phyloP scores from a whole-genome alignment of 1,140 invertebrate genomes.

The Microplitis mediator region DNA sequence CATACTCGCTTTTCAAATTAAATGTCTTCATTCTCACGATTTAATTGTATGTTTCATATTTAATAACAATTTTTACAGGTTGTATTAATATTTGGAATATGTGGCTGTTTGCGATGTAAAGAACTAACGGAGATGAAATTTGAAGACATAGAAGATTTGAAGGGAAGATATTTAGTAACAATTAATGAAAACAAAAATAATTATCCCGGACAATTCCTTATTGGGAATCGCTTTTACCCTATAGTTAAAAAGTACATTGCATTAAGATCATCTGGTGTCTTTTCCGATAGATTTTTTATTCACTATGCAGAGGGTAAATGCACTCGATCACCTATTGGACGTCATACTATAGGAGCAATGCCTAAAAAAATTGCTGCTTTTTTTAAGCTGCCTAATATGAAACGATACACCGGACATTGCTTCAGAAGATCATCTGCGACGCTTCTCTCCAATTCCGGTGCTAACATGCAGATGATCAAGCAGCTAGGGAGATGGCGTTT shows the following conservation, averaged over 20 bases:
- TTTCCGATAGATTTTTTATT: background rate
- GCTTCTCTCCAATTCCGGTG: background rate
- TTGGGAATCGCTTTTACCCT: background rate
- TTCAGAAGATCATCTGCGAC: background rate
- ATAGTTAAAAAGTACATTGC: background rate
- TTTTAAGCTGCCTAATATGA: background rate
- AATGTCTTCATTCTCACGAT: background rate
- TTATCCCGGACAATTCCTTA: background rate
- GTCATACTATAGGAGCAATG: background rate
- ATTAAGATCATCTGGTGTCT: background rate
- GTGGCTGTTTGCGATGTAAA: constrained; percentile 25
- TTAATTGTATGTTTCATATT: background rate
- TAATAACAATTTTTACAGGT: background rate
- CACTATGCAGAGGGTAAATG: background rate
- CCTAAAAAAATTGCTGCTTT: background rate
- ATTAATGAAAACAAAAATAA: background rate
- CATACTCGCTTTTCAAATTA: background rate
- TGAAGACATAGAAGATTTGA: constrained; percentile 3
- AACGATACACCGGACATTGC: constrained; percentile 15
- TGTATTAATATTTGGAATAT: constrained; percentile 22
- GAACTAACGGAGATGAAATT: constrained; percentile 30
- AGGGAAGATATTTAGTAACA: constrained; percentile 14
- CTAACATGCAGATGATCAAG: constrained; percentile 2
- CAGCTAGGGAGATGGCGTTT: background rate
- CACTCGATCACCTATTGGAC: background rate